Evolutionary conservation across 2,888 invertebrate species (phyloP).

Genomic region (Molanna angustata): DNA sequence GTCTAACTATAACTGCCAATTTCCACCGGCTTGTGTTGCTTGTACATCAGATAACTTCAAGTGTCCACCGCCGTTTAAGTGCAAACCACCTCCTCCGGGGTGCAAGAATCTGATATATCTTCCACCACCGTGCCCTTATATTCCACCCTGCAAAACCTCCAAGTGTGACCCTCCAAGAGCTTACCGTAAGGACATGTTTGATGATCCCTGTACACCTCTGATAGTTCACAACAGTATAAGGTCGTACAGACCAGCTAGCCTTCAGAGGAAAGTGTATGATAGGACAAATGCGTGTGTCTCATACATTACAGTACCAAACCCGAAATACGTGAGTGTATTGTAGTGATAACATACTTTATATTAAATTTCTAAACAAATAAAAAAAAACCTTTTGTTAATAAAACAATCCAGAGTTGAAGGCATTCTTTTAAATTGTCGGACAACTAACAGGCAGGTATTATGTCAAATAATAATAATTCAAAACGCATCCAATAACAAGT

Average conservation of each 20-base stretch:
- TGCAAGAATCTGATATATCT: conserved; percentile 2
- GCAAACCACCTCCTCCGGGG: background rate
- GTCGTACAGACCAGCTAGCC: conserved; percentile 7
- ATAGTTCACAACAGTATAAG: conserved; percentile 10
- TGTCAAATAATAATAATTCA: too few species aligned
- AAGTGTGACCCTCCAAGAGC: conserved; percentile 8
- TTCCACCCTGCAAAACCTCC: conserved; percentile 2
- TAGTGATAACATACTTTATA: too few species aligned
- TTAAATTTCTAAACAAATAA: too few species aligned
- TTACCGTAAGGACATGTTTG: background rate
- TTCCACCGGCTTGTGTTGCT: background rate
- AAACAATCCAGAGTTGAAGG: too few species aligned
- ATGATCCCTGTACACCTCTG: conserved; percentile 17
- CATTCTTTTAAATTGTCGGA: too few species aligned
- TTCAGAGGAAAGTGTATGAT: background rate
- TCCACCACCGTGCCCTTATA: conserved; percentile 13
- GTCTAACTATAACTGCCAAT: too few species aligned
- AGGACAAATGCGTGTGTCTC: background rate
- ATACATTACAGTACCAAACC: background rate
- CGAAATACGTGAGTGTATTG: too few species aligned
- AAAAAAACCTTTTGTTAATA: too few species aligned
- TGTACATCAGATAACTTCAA: too few species aligned
- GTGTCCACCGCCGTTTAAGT: too few species aligned
- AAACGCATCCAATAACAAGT: too few species aligned
- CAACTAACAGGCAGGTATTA: too few species aligned